Percentiles rank a stretch among this genome's conserved stretches.
Evolutionary conservation across 1,140 invertebrate genomes (phyloP).

Genomic region (Solenopsis fugax): DNA sequence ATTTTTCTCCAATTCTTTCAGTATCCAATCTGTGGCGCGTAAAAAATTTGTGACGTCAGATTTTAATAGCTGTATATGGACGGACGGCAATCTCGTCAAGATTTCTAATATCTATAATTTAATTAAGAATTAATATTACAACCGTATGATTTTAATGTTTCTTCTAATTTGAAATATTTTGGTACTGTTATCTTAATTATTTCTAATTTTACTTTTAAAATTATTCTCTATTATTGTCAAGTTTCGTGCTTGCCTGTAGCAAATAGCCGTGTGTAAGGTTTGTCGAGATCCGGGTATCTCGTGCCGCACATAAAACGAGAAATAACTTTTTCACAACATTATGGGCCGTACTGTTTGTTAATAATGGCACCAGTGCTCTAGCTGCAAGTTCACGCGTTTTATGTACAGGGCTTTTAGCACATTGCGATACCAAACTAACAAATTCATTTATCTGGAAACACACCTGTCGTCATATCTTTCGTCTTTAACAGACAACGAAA

Average conservation of each 20-base stretch:
- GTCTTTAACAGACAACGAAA: not conserved
- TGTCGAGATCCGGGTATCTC: constrained; percentile 65
- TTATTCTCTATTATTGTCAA: not conserved
- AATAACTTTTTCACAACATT: constrained; percentile 80
- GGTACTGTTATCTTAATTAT: not conserved
- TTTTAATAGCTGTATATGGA: constrained; percentile 5
- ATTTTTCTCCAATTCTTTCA: constrained; percentile 71
- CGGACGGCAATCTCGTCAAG: constrained; percentile 64
- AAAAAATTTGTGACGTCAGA: constrained; percentile 40
- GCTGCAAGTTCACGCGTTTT: constrained; percentile 90
- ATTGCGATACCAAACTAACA: constrained; percentile 84
- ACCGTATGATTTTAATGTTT: not conserved
- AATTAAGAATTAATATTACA: constrained; percentile 39
- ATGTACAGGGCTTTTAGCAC: constrained; percentile 88
- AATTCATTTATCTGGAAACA: constrained; percentile 84
- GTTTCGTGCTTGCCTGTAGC: constrained; percentile 79
- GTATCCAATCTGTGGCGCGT: constrained; percentile 62
- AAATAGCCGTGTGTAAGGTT: constrained; percentile 85
- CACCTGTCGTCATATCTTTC: constrained; percentile 18
- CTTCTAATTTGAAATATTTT: not conserved
- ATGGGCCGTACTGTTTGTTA: constrained; percentile 83
- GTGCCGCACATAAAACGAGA: constrained; percentile 62
- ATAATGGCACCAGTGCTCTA: constrained; percentile 89
- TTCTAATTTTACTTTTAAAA: not conserved
- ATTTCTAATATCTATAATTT: constrained; percentile 77